These are phyloP conservation scores for Lindbergichthys nudifrons DNA, from an alignment of 2,797 vertebrate genomes.

Conservation along the genomic window DNA sequence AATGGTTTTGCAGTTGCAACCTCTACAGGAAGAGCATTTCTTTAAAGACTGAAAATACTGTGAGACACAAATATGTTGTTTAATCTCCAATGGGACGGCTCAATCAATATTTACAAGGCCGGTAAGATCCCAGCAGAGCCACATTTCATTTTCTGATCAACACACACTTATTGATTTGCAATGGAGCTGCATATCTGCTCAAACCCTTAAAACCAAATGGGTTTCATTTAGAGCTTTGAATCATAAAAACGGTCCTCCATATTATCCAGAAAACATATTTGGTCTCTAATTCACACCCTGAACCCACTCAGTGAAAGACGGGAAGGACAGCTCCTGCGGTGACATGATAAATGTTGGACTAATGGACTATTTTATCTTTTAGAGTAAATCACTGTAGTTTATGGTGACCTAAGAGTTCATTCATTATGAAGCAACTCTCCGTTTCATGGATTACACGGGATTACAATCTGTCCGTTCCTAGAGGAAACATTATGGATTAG, in stretches of 20 bases:
- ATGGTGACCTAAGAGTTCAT: constrained; percentile 14
- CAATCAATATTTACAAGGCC: constrained; percentile 20
- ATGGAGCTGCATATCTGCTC: constrained; percentile 8
- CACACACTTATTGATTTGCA: constrained; percentile 10
- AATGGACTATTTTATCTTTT: constrained; percentile 1
- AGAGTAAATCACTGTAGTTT: neutral
- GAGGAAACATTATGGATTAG: constrained; percentile 72
- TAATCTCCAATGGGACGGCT: constrained; percentile 4
- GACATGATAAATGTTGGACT: constrained; percentile 8
- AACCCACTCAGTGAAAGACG: neutral
- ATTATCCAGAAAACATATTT: neutral
- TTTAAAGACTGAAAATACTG: neutral
- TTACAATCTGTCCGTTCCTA: constrained; percentile 59
- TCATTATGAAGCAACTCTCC: constrained; percentile 15
- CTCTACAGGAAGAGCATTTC: neutral
- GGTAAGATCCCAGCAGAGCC: constrained; percentile 15
- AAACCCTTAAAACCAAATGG: constrained; percentile 15
- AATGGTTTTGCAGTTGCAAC: neutral
- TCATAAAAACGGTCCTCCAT: neutral
- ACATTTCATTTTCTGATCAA: constrained; percentile 19
- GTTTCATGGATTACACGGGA: constrained; percentile 68
- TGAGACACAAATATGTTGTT: constrained; percentile 6
- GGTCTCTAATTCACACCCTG: constrained; percentile 16
- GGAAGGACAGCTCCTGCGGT: neutral
- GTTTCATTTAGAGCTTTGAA: constrained; percentile 9